Evolutionary conservation across 2,113 vertebrate genomes (phyloP), one percentile per base, ranked within the genome.

Genomic region (Platichthys flesus): DNA sequence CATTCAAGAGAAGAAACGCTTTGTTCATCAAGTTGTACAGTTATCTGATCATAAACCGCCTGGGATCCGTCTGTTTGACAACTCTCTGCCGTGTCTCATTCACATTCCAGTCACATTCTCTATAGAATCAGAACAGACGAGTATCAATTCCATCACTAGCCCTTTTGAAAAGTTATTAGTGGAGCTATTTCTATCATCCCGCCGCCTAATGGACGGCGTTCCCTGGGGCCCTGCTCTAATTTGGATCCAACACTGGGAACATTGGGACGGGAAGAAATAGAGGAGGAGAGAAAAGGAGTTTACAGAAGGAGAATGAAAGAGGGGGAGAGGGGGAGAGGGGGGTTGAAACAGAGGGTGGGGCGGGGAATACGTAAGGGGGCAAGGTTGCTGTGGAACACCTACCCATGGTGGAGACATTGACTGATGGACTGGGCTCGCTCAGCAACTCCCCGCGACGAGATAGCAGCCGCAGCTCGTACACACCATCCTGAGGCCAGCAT

Each of bases 361-460:
- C 6, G 15, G 42, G 47, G 57, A 42, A 42, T 42, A 42, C 12
- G 40, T 13, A 82, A 69, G 47, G 63, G 59, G 72, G 67, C 58
- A 78, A 76, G 81, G 80, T 78, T 73, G 80, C 71, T 79, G 58
- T 66, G 1, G 24, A 84, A 88, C 85, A 93, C 95, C 91, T 81
- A 99, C 97, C 97, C 4, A 92, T 82, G 4, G 96, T 99, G 74
- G 97, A 98, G 92, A 99, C 85, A 23, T 97, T 99, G 93, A 97
- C 94, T 0, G 95, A 95, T 89, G 96, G 96, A 94, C 97, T 96
- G 85, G 98, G 97, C 21, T 95, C 93, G 9, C 97, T 98, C 94
- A 97, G 95, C 77, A 96, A 93, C 91, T 94, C 95, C 51, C 96
- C 97, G 2, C 92, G 92, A 64, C 95, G 96, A 88, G 97, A 97